phyloP scores from a whole-genome alignment of 2,888 invertebrate species.

The Dryadula phaetusa region DNA sequence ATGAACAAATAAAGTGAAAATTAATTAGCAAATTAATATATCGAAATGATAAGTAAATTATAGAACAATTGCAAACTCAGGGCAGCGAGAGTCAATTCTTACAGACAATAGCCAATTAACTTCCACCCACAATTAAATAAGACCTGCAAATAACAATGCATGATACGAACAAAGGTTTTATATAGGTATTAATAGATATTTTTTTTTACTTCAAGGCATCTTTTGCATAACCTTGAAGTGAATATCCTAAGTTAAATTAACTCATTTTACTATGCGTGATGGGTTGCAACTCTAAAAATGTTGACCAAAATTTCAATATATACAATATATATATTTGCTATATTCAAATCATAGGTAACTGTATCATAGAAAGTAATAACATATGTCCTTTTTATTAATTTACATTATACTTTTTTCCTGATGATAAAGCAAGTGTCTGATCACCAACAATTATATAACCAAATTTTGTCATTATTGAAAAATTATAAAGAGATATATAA shows the following conservation, averaged over 20 bases:
- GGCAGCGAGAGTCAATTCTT: conserved; percentile 60
- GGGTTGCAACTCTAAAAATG: neutral
- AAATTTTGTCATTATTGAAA: too few species aligned
- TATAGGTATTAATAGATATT: neutral
- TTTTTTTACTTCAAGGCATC: neutral
- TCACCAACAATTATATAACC: too few species aligned
- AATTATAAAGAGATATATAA: too few species aligned
- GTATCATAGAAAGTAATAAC: too few species aligned
- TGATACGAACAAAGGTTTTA: conserved; percentile 32
- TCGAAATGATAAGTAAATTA: conserved; percentile 32
- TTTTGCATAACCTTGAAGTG: neutral
- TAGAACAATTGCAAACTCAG: conserved; percentile 55
- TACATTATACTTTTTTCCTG: too few species aligned
- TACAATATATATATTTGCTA: too few species aligned
- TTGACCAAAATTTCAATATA: too few species aligned
- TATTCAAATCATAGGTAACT: too few species aligned
- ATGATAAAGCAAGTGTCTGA: too few species aligned
- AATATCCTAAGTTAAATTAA: neutral
- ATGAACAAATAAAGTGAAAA: conserved; percentile 13
- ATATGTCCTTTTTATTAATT: too few species aligned
- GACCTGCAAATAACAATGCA: conserved; percentile 56
- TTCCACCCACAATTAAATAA: conserved; percentile 70
- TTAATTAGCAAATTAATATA: conserved; percentile 35
- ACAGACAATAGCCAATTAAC: conserved; percentile 73
- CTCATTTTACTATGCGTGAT: neutral